phyloP scores from a whole-genome alignment of 1,140 invertebrate species.

The Tetranychus cinnabarinus region DNA sequence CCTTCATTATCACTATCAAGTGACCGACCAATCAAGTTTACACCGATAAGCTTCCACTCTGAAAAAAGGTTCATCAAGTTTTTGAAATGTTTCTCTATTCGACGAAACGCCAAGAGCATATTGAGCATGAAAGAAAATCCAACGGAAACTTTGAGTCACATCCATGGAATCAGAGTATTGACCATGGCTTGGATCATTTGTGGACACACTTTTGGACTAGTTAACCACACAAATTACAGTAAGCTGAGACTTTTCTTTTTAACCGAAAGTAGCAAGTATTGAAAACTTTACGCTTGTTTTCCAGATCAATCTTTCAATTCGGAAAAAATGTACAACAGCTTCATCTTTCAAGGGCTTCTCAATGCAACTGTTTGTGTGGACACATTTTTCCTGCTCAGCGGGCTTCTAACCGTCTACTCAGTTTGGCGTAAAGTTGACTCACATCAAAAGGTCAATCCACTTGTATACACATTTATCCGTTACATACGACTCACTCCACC shows the following conservation, averaged over 20 bases:
- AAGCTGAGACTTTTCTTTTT: background rate
- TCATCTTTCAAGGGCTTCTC: background rate
- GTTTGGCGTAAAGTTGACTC: constrained; percentile 3
- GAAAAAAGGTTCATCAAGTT: background rate
- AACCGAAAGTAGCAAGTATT: background rate
- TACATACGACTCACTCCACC: constrained; percentile 8
- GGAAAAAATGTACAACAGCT: background rate
- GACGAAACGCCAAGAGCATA: background rate
- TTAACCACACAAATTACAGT: background rate
- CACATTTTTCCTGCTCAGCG: constrained; percentile 8
- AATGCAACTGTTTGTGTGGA: constrained; percentile 5
- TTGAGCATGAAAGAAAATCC: background rate
- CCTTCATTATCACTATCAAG: no score
- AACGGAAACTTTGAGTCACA: background rate
- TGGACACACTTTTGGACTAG: constrained; percentile 37
- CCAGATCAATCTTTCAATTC: background rate
- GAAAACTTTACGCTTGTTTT: background rate
- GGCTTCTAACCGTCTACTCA: constrained; percentile 5
- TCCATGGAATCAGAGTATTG: constrained; percentile 54
- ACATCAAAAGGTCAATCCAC: constrained; percentile 3
- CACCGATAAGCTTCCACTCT: no score
- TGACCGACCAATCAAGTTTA: no score
- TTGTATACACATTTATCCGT: background rate
- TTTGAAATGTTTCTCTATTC: background rate
- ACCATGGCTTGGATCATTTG: constrained; percentile 83